These are phyloP conservation scores for Sycophaga agraensis DNA, from an alignment of 1,140 invertebrate species.

Conservation along the genomic window DNA sequence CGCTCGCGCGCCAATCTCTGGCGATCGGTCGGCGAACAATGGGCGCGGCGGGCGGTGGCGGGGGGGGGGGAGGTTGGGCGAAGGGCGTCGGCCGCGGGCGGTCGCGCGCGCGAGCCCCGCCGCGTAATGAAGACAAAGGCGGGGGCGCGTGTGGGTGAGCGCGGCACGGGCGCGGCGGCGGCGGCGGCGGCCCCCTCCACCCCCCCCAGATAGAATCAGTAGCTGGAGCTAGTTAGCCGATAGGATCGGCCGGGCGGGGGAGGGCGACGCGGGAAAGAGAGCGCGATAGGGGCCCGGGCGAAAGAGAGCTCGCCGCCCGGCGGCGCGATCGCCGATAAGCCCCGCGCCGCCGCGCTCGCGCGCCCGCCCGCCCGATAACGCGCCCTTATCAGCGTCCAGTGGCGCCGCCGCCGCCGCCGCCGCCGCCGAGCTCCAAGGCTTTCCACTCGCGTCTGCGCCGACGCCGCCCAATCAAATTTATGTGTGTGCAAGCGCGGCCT, in stretches of 20 bases:
- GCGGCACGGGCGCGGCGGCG: not conserved
- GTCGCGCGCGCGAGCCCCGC: not conserved
- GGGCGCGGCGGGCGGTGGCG: no score
- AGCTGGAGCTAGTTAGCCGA: slow-evolving; percentile 60
- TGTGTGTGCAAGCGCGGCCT: not conserved
- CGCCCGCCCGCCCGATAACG: slow-evolving; percentile 44
- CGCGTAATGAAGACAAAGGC: slow-evolving; percentile 22
- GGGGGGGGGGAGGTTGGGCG: no score
- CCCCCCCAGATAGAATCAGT: slow-evolving; percentile 54
- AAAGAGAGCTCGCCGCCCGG: slow-evolving; percentile 23
- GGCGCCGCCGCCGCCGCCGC: slow-evolving; percentile 58
- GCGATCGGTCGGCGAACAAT: no score
- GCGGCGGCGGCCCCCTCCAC: not conserved
- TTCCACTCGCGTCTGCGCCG: slow-evolving; percentile 30
- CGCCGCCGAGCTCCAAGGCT: no score
- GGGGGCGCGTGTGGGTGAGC: no score
- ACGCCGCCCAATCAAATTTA: not conserved
- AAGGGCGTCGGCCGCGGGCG: not conserved
- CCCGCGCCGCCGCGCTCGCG: slow-evolving; percentile 41
- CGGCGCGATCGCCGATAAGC: slow-evolving; percentile 54
- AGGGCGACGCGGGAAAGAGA: slow-evolving; percentile 10
- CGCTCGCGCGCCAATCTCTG: no score
- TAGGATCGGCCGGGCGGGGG: slow-evolving; percentile 45
- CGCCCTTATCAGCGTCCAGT: slow-evolving; percentile 57
- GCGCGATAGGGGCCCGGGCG: slow-evolving; percentile 23